Evolutionary conservation across 2,113 vertebrate species (phyloP), one percentile per base, ranked within the genome.

Genomic region (Hymenochirus boettgeri): DNA sequence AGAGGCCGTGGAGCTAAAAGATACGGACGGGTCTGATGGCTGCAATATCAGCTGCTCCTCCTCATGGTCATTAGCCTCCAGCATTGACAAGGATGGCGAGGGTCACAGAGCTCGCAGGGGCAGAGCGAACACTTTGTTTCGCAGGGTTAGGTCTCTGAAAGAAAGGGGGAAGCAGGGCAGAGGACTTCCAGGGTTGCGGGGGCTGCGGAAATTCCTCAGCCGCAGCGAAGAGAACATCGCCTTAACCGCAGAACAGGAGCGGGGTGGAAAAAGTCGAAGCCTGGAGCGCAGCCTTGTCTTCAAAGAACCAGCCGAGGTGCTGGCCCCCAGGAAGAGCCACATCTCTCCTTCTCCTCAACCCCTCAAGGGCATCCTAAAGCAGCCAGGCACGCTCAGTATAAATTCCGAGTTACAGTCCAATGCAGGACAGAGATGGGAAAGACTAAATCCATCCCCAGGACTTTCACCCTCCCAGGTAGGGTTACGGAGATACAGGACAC

Each of bases 291-390:
- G 82, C 0, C 80, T 88, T 64, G 76, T 76, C 52, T 89, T 89
- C 75, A 87, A 88, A 71, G 83, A 88, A 56, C 77, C 77, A 24
- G 82, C 83, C 15, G 83, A 90, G 73, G 75, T 88, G 45, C 65
- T 89, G 61, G 73, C 69, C 39, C 81, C 81, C 0, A 80, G 76
- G 66, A 82, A 81, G 33, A 64, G 72, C 42, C 71, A 1, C 4
- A 9, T 7, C 2, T 72, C 70, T 18, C 62, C 74, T 31, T 48
- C 50, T 1, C 73, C 50, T 7, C 63, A 75, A 22, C 81, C 83
- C 7, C 88, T 86, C 0, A 91, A 90, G 71, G 75, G 91, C 54
- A 94, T 94, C 75, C 77, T 93, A 72, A 93, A 93, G 73, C 85
- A 82, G 69, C 73, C 82, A 1, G 74, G 23, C 4, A 21, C 72